Conservation (phyloP, 1,140 invertebrate genomes). For the Cyclargus thomasi region DNA sequence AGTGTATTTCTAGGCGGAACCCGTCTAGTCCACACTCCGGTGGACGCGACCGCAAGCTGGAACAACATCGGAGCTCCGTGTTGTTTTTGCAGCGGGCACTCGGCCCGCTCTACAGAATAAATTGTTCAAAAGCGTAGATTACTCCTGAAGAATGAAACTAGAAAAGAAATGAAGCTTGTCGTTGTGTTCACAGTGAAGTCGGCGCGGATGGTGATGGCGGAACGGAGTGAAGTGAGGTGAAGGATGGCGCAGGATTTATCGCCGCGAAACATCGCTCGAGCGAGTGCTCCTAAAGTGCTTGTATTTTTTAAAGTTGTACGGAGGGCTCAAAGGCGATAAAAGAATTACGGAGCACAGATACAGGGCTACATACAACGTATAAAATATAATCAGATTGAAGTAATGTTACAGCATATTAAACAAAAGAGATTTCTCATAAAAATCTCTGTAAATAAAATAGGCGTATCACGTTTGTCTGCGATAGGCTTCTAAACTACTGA, state of each 20-base stretch:
- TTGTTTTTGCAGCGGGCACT: neutral
- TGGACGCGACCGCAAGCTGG: neutral
- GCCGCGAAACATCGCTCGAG: neutral
- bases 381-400: no score
- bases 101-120: neutral
- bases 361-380: no score
- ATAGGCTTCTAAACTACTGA: no score
- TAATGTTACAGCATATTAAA: no score
- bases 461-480: no score
- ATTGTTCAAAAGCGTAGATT: neutral
- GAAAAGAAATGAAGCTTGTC: neutral
- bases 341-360: neutral
- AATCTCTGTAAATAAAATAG: no score
- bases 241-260: neutral
- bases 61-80: neutral
- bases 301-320: neutral
- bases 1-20: neutral
- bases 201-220: neutral
- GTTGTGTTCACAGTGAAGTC: neutral
- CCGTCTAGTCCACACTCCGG: neutral
- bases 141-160: neutral
- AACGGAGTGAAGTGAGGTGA: neutral
- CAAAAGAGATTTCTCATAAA: no score
- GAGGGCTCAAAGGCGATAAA: neutral
- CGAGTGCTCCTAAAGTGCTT: neutral